Percentiles rank a stretch among this genome's conserved stretches.
phyloP scores from a whole-genome alignment of 1,140 invertebrate genomes.

The Maniola jurtina region DNA sequence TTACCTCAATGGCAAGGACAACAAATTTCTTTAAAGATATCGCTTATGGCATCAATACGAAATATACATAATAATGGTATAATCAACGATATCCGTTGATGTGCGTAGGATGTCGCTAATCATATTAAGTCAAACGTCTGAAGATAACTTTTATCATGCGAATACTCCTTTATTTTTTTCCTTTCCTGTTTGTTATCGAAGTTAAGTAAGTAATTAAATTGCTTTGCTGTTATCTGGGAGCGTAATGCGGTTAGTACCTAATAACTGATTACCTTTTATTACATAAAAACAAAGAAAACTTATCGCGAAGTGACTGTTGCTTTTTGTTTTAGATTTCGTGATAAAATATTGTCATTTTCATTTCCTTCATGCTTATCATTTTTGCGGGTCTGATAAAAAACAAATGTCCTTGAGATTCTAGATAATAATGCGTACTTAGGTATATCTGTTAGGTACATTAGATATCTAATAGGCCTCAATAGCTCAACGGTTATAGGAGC shows the following conservation, averaged over 20 bases:
- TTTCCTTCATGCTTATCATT: conserved; percentile 16
- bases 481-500: too few species aligned
- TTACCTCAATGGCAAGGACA: not conserved
- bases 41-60: not conserved
- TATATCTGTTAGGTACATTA: too few species aligned
- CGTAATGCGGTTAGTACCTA: conserved; percentile 12
- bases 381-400: conserved; percentile 8
- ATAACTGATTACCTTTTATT: conserved; percentile 3
- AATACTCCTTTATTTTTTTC: conserved; percentile 21
- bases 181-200: conserved; percentile 13
- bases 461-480: too few species aligned
- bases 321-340: conserved; percentile 4
- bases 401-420: not conserved
- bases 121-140: conserved; percentile 14
- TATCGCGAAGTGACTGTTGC: not conserved
- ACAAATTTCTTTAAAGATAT: conserved; percentile 3
- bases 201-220: conserved; percentile 10
- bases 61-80: conserved; percentile 1
- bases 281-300: not conserved
- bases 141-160: conserved; percentile 23
- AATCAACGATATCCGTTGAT: conserved; percentile 36
- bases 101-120: conserved; percentile 38
- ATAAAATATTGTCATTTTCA: conserved; percentile 10
- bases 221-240: not conserved
- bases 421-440: too few species aligned